Percentiles rank a stretch among this genome's conserved stretches.
Evolutionary conservation across 2,797 vertebrate genomes (phyloP).

Genomic region (Myotis vivesi): DNA sequence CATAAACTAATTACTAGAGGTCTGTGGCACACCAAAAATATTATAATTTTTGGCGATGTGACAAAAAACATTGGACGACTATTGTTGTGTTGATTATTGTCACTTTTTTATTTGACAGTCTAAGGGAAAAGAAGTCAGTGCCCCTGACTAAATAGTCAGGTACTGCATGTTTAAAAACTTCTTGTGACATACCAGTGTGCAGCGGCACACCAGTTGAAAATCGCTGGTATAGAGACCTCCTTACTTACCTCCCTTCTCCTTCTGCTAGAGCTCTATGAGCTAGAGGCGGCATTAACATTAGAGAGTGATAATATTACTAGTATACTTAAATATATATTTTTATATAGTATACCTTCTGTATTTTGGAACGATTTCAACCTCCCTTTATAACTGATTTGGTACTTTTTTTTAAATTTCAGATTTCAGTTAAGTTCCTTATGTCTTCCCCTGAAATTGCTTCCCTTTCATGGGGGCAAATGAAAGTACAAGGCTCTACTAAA

Average conservation of each 20-base stretch:
- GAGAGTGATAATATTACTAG: neutral
- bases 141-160: neutral
- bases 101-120: neutral
- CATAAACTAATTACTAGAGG: neutral
- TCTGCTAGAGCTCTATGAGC: neutral
- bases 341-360: neutral
- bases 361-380: slow-evolving; percentile 27
- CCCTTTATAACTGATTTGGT: slow-evolving; percentile 4
- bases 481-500: slow-evolving; percentile 89
- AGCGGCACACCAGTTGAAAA: neutral
- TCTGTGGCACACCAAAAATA: neutral
- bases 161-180: neutral
- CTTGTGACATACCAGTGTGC: neutral
- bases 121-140: neutral
- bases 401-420: slow-evolving; percentile 79
- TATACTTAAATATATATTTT: neutral
- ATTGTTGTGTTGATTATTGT: neutral
- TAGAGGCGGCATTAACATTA: neutral
- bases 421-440: slow-evolving; percentile 82
- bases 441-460: slow-evolving; percentile 93
- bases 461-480: slow-evolving; percentile 96
- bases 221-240: neutral
- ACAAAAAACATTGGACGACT: neutral
- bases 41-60: neutral
- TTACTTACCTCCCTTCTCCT: neutral